Percentiles rank a stretch among this genome's conserved stretches.
These are phyloP conservation scores for Periplaneta americana DNA, from an alignment of 1,140 invertebrate species.

Conservation along the genomic window DNA sequence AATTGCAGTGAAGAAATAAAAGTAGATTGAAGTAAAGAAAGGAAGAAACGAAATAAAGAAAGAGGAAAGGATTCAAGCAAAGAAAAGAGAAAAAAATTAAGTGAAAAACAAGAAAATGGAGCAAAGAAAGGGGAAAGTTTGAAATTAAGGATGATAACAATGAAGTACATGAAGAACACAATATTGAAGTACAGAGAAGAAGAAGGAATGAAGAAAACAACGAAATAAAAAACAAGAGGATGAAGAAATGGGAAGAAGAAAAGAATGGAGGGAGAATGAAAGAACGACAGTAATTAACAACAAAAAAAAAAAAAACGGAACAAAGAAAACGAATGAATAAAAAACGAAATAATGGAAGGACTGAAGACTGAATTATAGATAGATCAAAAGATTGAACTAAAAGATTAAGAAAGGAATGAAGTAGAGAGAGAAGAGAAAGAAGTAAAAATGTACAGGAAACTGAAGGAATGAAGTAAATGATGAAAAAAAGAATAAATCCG, in stretches of 20 bases:
- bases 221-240: not conserved
- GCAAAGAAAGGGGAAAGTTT: not conserved
- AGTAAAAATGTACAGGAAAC: not conserved
- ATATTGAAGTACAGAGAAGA: not conserved
- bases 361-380: too few relatives aligned
- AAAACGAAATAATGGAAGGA: too few relatives aligned
- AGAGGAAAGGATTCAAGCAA: not conserved
- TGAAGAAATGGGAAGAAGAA: not conserved
- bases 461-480: not conserved
- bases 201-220: not conserved
- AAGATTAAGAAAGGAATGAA: not conserved
- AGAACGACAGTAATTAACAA: not conserved
- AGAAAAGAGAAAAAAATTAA: not conserved
- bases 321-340: too few relatives aligned
- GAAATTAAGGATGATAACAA: not conserved
- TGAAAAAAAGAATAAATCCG: not conserved
- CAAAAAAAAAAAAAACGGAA: slow-evolving; percentile 4
- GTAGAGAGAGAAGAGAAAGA: slow-evolving; percentile 19
- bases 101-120: not conserved
- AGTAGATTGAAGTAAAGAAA: not conserved
- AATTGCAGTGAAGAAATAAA: not conserved
- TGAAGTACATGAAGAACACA: not conserved
- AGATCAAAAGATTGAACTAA: not conserved
- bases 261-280: not conserved
- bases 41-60: not conserved